phyloP scores from a whole-genome alignment of 2,113 vertebrate genomes.

The Muntiacus muntjak region DNA sequence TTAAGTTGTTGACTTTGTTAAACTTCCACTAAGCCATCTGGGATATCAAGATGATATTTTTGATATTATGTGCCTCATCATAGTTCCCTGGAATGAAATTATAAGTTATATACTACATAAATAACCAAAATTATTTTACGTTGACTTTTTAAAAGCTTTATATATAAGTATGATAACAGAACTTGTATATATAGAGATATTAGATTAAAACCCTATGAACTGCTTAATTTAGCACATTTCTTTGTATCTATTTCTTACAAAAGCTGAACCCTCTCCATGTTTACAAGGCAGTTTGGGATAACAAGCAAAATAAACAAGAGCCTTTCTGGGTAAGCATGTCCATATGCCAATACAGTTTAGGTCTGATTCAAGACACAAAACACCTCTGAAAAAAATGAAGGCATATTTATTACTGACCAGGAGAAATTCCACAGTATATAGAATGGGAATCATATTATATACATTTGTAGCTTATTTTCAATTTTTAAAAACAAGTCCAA shows the following conservation, averaged over 20 bases:
- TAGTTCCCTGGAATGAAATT: background rate
- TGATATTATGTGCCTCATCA: background rate
- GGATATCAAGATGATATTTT: background rate
- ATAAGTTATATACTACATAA: background rate
- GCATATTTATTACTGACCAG: constrained; percentile 55
- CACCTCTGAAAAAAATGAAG: constrained; percentile 59
- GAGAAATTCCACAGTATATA: background rate
- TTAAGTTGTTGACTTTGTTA: background rate
- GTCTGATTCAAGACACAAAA: constrained; percentile 54
- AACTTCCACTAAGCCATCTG: background rate
- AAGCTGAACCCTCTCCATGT: constrained; percentile 44
- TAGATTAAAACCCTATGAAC: constrained; percentile 18
- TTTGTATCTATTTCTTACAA: constrained; percentile 30
- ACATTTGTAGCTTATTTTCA: constrained; percentile 40
- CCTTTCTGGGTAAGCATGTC: constrained; percentile 40
- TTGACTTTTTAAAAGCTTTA: constrained; percentile 16
- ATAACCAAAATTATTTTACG: background rate
- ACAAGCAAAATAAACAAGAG: constrained; percentile 59
- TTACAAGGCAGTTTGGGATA: constrained; percentile 55
- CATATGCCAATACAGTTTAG: constrained; percentile 47
- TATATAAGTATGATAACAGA: background rate
- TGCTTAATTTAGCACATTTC: constrained; percentile 52
- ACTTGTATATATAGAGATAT: background rate
- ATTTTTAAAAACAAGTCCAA: constrained; percentile 42
- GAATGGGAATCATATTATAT: constrained; percentile 28